Conservation (phyloP, 2,888 invertebrate genomes). For the Cyclophora punctaria region DNA sequence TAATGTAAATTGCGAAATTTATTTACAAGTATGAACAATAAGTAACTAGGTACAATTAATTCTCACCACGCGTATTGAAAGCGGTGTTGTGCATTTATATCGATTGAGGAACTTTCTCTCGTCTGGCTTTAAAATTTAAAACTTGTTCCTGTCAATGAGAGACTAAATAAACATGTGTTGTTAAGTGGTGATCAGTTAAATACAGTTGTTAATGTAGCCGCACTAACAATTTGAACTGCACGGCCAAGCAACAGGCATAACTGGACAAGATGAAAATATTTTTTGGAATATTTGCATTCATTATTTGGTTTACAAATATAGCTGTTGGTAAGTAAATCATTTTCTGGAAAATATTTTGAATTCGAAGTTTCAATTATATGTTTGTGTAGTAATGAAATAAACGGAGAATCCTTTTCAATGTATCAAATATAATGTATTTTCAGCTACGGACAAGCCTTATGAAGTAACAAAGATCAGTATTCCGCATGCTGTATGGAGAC, state of each 20-base stretch:
- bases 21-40: background rate
- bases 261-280: background rate
- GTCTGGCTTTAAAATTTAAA: constrained; percentile 65
- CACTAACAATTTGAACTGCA: constrained; percentile 50
- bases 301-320: constrained; percentile 2
- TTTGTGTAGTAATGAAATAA: background rate
- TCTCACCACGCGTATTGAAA: constrained; percentile 48
- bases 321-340: constrained; percentile 29
- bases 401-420: constrained; percentile 3
- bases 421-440: background rate
- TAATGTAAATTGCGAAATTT: no score
- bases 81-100: constrained; percentile 46
- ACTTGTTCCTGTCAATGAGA: constrained; percentile 61
- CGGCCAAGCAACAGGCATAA: constrained; percentile 34
- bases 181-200: constrained; percentile 56
- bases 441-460: constrained; percentile 38
- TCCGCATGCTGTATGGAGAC: constrained; percentile 46
- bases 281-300: no score
- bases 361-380: no score
- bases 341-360: no score
- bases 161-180: constrained; percentile 51
- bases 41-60: constrained; percentile 17
- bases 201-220: constrained; percentile 48
- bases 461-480: constrained; percentile 50
- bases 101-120: constrained; percentile 58